Conservation (phyloP, 2,797 vertebrate species). For the Chelidonichthys spinosus region DNA sequence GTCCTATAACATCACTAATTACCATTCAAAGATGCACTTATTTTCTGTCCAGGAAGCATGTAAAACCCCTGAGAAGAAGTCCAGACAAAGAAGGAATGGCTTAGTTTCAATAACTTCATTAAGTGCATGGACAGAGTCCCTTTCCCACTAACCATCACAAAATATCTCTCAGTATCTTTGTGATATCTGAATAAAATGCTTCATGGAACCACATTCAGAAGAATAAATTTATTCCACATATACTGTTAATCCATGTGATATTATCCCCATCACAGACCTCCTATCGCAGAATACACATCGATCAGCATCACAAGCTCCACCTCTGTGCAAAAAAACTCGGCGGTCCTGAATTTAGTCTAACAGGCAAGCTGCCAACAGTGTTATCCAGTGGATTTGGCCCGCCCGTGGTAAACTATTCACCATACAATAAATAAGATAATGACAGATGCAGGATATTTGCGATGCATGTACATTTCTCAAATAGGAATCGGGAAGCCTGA, state of each 20-base stretch:
- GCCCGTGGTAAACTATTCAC: not conserved
- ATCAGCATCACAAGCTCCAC: constrained; percentile 9
- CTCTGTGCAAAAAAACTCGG: not conserved
- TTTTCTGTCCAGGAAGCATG: not conserved
- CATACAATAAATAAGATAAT: not conserved
- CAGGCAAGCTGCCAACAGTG: not conserved
- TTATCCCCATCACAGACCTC: not conserved
- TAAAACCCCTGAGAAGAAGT: constrained; percentile 32
- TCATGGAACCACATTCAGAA: not conserved
- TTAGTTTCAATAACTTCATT: constrained; percentile 37
- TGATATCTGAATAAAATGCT: constrained; percentile 7
- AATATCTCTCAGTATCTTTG: constrained; percentile 10
- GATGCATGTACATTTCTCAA: not conserved
- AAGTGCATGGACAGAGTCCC: constrained; percentile 11
- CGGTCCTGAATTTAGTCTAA: not conserved
- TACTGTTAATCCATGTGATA: not conserved
- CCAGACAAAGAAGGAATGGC: constrained; percentile 19
- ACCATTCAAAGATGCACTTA: constrained; percentile 16
- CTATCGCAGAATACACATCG: not conserved
- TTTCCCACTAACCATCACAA: constrained; percentile 12
- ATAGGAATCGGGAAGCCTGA: not conserved
- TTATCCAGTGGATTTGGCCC: not conserved
- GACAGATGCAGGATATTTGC: not conserved
- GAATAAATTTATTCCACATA: constrained; percentile 7
- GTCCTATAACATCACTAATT: constrained; percentile 33